Conservation (phyloP, 2,888 invertebrate species). For the Drosophila rellima region DNA sequence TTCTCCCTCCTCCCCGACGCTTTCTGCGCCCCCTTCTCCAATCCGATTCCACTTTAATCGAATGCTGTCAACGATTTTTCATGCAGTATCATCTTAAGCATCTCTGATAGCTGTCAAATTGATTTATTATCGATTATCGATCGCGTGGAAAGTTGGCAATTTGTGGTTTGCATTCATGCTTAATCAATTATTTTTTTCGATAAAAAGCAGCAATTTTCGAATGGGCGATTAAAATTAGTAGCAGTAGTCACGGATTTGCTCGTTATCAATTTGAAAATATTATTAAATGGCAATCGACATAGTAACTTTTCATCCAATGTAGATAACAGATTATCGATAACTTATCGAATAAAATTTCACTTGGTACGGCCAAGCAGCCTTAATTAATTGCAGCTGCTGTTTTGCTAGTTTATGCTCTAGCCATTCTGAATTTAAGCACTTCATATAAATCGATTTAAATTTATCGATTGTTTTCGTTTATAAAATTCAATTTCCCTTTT, state of each 20-base stretch:
- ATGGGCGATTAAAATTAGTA: neutral
- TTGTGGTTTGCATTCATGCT: slow-evolving; percentile 27
- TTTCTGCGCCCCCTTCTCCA: neutral
- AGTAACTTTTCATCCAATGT: neutral
- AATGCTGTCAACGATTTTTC: slow-evolving; percentile 46
- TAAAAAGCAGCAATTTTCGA: too few species aligned
- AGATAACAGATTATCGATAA: neutral
- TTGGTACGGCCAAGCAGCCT: neutral
- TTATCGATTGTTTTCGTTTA: slow-evolving; percentile 50
- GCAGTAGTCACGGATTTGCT: neutral
- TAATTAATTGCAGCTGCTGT: slow-evolving; percentile 1
- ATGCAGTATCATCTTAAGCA: slow-evolving; percentile 39
- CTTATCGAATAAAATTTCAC: neutral
- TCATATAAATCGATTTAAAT: slow-evolving; percentile 46
- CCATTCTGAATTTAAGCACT: neutral
- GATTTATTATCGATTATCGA: slow-evolving; percentile 45
- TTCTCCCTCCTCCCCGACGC: neutral
- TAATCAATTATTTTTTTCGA: slow-evolving; percentile 21
- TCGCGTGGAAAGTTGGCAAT: slow-evolving; percentile 41
- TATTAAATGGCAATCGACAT: too few species aligned
- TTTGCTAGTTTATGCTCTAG: slow-evolving; percentile 4
- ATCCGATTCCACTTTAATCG: slow-evolving; percentile 17
- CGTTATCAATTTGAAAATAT: neutral
- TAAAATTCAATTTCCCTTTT: slow-evolving; percentile 60
- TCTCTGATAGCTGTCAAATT: slow-evolving; percentile 34